phyloP scores from a whole-genome alignment of 2,888 invertebrate genomes.

The Cheilosia vernalis region DNA sequence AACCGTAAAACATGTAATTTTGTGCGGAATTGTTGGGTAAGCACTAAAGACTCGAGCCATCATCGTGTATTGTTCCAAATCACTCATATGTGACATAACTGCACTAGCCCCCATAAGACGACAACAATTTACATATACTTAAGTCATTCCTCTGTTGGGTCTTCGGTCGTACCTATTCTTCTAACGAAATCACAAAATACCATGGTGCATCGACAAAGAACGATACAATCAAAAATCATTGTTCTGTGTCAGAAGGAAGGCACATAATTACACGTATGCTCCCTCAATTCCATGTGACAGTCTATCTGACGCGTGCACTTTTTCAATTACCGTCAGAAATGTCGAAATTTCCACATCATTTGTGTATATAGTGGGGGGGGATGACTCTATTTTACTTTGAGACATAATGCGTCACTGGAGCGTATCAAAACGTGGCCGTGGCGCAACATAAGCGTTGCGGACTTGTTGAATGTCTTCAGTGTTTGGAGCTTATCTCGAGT shows the following conservation, averaged over 20 bases:
- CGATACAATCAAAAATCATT: constrained; percentile 51
- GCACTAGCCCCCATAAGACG: constrained; percentile 64
- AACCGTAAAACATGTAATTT: constrained; percentile 59
- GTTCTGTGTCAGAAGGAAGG: constrained; percentile 48
- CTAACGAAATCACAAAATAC: constrained; percentile 32
- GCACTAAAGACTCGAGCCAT: constrained; percentile 34
- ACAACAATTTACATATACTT: constrained; percentile 66
- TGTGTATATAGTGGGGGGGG: constrained; percentile 13
- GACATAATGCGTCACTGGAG: constrained; percentile 59
- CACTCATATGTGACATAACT: constrained; percentile 72
- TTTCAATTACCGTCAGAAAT: constrained; percentile 46
- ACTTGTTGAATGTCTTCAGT: constrained; percentile 35
- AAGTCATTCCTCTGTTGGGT: constrained; percentile 11
- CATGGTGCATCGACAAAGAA: constrained; percentile 59
- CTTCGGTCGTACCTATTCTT: constrained; percentile 7
- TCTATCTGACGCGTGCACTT: constrained; percentile 38
- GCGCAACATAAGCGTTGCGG: constrained; percentile 22
- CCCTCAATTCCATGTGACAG: constrained; percentile 20
- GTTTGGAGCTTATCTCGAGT: constrained; percentile 5
- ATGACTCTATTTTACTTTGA: background rate
- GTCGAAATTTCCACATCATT: constrained; percentile 71
- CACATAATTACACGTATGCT: constrained; percentile 41
- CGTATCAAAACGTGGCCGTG: constrained; percentile 55
- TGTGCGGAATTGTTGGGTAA: constrained; percentile 60
- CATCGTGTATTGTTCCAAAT: constrained; percentile 65